phyloP scores from a whole-genome alignment of 2,888 invertebrate species.

The Conops quadrifasciatus region DNA sequence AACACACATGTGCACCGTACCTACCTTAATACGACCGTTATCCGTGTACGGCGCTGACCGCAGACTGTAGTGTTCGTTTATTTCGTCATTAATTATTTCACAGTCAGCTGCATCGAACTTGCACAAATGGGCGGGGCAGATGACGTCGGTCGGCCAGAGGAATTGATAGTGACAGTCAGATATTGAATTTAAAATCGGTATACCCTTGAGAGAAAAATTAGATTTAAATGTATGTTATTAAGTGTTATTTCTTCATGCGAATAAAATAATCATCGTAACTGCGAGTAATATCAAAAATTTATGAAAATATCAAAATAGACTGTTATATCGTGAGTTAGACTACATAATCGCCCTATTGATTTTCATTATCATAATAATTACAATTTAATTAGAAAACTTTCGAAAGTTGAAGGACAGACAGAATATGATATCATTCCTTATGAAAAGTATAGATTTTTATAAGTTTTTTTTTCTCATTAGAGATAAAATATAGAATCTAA shows the following conservation, averaged over 20 bases:
- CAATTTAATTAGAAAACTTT: no score
- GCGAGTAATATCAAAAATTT: no score
- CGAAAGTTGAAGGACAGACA: no score
- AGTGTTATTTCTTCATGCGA: not conserved
- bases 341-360: no score
- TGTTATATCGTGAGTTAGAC: no score
- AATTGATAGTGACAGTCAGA: slow-evolving; percentile 62
- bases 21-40: slow-evolving; percentile 60
- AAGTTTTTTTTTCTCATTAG: no score
- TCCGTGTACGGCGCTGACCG: slow-evolving; percentile 56
- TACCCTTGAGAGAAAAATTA: slow-evolving; percentile 52
- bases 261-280: not conserved
- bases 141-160: slow-evolving; percentile 63
- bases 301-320: no score
- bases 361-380: no score
- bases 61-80: slow-evolving; percentile 55
- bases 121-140: slow-evolving; percentile 62
- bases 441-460: no score
- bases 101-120: slow-evolving; percentile 56
- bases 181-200: slow-evolving; percentile 59
- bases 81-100: slow-evolving; percentile 60
- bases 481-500: no score
- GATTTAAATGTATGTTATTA: not conserved
- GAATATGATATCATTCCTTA: no score
- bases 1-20: slow-evolving; percentile 13